Conservation (phyloP, 2,797 vertebrate species). For the Notamacropus eugenii region DNA sequence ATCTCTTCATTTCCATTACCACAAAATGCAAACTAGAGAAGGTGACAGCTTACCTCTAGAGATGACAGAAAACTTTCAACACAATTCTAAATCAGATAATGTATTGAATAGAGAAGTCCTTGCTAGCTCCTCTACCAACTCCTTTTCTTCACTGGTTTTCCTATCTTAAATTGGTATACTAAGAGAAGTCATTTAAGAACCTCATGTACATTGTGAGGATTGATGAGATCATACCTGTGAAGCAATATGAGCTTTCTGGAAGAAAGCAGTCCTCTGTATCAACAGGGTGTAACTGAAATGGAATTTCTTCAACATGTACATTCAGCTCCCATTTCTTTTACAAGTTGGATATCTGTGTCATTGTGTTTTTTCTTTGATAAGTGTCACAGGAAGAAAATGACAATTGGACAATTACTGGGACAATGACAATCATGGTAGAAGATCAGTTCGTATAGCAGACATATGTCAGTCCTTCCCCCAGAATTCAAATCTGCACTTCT, state of each 20-base stretch:
- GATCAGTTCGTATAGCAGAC: constrained; percentile 33
- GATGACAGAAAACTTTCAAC: constrained; percentile 37
- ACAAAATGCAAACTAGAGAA: constrained; percentile 53
- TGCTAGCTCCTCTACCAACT: constrained; percentile 1
- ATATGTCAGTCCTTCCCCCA: constrained; percentile 6
- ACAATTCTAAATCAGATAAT: constrained; percentile 5
- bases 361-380: constrained; percentile 32
- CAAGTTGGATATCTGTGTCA: background rate
- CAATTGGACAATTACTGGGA: background rate
- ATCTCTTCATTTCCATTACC: constrained; percentile 59
- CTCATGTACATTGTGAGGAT: constrained; percentile 5
- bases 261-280: constrained; percentile 19
- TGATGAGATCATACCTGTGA: constrained; percentile 21
- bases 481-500: background rate
- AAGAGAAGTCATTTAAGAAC: constrained; percentile 18
- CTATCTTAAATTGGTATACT: constrained; percentile 19
- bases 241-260: constrained; percentile 25
- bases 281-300: background rate
- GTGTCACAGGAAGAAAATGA: constrained; percentile 4
- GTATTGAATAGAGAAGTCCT: constrained; percentile 41
- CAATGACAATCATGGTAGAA: constrained; percentile 23
- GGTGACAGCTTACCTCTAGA: constrained; percentile 7
- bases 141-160: constrained; percentile 7
- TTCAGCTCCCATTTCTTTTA: background rate
- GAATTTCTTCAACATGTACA: constrained; percentile 3